Evolutionary conservation across 2,797 vertebrate genomes (phyloP).

Genomic region (Coregonus ussuriensis): DNA sequence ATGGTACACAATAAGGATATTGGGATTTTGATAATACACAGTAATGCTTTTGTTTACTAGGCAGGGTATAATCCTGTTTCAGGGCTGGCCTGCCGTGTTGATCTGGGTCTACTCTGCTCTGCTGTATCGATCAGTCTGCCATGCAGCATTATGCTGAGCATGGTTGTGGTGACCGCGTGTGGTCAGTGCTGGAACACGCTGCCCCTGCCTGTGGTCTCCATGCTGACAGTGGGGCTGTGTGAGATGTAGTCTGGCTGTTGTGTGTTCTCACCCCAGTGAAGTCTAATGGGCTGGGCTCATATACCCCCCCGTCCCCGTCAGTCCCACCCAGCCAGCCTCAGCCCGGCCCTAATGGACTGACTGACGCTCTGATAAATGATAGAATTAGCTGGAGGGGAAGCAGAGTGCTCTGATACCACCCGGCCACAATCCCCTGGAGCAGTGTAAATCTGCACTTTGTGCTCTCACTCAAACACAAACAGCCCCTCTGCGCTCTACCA

Average conservation of each 20-base stretch:
- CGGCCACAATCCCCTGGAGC: slow-evolving; percentile 60
- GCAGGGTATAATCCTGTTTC: slow-evolving; percentile 13
- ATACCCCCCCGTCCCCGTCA: background rate
- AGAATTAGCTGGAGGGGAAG: slow-evolving; percentile 65
- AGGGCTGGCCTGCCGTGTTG: slow-evolving; percentile 7
- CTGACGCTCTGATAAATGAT: slow-evolving; percentile 64
- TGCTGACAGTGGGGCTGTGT: slow-evolving; percentile 37
- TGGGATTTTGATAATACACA: background rate
- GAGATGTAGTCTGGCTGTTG: slow-evolving; percentile 4
- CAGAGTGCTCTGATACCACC: slow-evolving; percentile 63
- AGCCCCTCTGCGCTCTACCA: background rate
- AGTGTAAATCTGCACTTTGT: slow-evolving; percentile 55
- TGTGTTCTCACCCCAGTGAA: slow-evolving; percentile 31
- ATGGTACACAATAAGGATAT: too few relatives aligned
- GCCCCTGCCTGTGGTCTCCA: slow-evolving; percentile 65
- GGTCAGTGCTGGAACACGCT: slow-evolving; percentile 71
- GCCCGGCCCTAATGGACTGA: slow-evolving; percentile 60
- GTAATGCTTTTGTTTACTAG: background rate
- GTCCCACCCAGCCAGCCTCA: slow-evolving; percentile 41
- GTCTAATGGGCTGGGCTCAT: slow-evolving; percentile 51
- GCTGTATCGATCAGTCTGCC: slow-evolving; percentile 75
- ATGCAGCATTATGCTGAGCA: slow-evolving; percentile 70
- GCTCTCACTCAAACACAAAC: slow-evolving; percentile 57
- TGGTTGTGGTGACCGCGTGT: slow-evolving; percentile 53
- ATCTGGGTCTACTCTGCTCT: slow-evolving; percentile 25